Conservation (phyloP, 2,797 vertebrate genomes). For the Cheirogaleus major region DNA sequence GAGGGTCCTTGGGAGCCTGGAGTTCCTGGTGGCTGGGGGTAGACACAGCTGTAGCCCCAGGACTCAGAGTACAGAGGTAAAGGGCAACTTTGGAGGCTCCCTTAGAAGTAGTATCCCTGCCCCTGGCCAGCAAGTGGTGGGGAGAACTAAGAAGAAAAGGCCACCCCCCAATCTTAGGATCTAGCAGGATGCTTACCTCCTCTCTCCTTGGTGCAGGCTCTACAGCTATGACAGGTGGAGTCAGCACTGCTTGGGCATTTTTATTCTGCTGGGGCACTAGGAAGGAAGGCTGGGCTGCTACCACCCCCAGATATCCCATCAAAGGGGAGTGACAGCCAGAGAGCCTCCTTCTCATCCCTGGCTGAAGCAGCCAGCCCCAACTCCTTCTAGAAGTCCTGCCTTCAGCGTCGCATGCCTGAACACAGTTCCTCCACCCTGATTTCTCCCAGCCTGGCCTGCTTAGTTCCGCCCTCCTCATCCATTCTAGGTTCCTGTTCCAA, state of each 20-base stretch:
- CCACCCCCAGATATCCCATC: not conserved
- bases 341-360: not conserved
- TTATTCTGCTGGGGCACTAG: not conserved
- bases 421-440: not conserved
- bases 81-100: not conserved
- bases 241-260: not conserved
- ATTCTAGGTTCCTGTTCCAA: not conserved
- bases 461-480: constrained; percentile 39
- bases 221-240: not conserved
- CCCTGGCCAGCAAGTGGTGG: not conserved
- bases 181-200: constrained; percentile 54
- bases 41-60: not conserved
- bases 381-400: not conserved
- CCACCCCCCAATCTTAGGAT: not conserved
- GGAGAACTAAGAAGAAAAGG: not conserved
- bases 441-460: not conserved
- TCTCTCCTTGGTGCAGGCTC: not conserved
- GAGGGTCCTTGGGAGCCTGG: not conserved
- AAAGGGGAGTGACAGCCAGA: not conserved
- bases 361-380: not conserved
- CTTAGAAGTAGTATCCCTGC: not conserved
- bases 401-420: constrained; percentile 15
- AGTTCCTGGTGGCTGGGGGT: not conserved
- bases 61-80: not conserved
- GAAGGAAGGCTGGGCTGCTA: not conserved